Evolutionary conservation across 2,113 vertebrate species (phyloP), one percentile per base, ranked within the genome.

Genomic region (Hemicordylus capensis): DNA sequence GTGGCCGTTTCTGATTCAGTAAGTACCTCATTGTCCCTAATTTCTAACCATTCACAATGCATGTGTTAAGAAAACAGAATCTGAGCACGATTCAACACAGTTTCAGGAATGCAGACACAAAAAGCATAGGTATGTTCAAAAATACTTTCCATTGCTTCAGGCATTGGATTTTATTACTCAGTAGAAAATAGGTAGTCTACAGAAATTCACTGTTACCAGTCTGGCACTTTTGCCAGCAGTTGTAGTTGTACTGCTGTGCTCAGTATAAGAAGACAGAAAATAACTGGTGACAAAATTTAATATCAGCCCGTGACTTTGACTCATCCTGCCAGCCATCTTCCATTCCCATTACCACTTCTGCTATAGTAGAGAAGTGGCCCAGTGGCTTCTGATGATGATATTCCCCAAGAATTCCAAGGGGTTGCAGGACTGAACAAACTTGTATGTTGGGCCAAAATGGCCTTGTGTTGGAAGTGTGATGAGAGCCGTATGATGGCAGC

Each of bases 1-100:
- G 98, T 99, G 82, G 98, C 98, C 12, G 97, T 97, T 89, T 99
- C 98, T 1, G 98, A 99, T 94, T 98, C 99, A 3, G 99, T 99
- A 94, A 97, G 98, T 96, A 88, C 26, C 34, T 93, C 74, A 26
- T 66, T 88, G 28, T 90, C 84, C n/a, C 46, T 5, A 6, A 4
- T 34, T 76, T 85, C 56, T 90, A 8, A 1, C 6, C 15, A 24
- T 88, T 93, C 76, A 83, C 19, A 31, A 51, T 51, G 22, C 0
- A 0, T 10, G 4, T 42, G 20, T 15, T 34, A 84, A 86, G 92
- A 75, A 84, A 86, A 67, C 42, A 63, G 70, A 84, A 59, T 87
- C 39, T 85, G 1, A 82, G 85, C 61, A 37, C 9, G 72, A 3
- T 72, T 87, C 84, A 85, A 48, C 54, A 63, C 80, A 2, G 0